Evolutionary conservation across 1,140 invertebrate genomes (phyloP), one percentile per base, ranked within the genome.

Genomic region (Catajapyx aquilonaris): DNA sequence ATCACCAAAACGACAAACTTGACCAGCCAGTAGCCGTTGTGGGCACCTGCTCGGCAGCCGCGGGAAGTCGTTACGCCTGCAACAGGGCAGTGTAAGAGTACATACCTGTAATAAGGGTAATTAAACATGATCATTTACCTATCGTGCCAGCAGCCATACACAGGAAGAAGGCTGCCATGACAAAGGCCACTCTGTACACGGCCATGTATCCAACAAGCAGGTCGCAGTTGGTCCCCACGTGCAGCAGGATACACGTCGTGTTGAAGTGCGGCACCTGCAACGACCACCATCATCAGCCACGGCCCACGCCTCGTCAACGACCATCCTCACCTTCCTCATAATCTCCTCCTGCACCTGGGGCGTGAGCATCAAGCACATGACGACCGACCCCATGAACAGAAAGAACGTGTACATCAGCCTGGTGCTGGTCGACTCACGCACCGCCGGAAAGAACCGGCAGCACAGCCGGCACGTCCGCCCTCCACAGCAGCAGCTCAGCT

Each of bases 401-500:
- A 56, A 55, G 0, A 59, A 17, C 1, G 55, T 57, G 40, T 63
- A 64, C 54, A 62, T 57, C 5, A 60, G 41, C 7, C 62, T 49
- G 9, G 60, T 62, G 11, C 55, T 53, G 15, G 59, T 62, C 4
- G 61, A 62, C 41, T 63, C 60, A 25, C 53, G 56, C 16, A 61
- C 52, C 9, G 48, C 44, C 4, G 58, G 60, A 4, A 53, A 53
- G 31, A 45, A 50, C 16, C 48, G 41, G 41, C 57, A 63, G 41
- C 61, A 64, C 13, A 62, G 45, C 4, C 52, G 49, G 48, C 59
- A 62, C 15, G 57, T 48, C 21, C 48, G 50, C 19, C 56, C 54
- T 5, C 59, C 59, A 51, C 53, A 60, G 34, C 57, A 57, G 41
- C 61, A 64, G n/a, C 48, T 51, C 37, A 59, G 34, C 61, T 63